phyloP scores from a whole-genome alignment of 2,113 vertebrate genomes.

The Pavo muticus region DNA sequence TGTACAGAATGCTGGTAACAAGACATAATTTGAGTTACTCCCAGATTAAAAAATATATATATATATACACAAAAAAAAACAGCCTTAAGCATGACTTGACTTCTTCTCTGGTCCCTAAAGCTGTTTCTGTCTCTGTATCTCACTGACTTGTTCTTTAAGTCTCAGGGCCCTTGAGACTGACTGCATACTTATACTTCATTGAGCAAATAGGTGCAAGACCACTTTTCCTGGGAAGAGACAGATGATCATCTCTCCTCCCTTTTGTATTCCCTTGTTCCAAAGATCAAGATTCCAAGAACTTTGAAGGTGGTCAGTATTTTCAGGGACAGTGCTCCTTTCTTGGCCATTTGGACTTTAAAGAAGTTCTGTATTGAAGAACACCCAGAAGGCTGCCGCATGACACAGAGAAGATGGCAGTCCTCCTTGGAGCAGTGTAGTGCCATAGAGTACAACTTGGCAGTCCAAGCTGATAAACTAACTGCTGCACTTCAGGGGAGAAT shows the following conservation, averaged over 20 bases:
- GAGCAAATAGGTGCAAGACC: neutral
- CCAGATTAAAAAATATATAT: neutral
- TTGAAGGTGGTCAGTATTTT: neutral
- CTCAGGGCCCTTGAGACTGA: neutral
- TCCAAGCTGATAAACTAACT: no score
- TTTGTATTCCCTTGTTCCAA: neutral
- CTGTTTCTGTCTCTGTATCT: neutral
- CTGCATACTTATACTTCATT: neutral
- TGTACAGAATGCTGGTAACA: neutral
- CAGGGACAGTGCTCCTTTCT: neutral
- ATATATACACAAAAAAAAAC: no score
- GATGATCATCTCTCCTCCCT: neutral
- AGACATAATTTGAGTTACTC: neutral
- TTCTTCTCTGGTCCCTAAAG: no score
- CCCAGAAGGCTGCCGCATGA: neutral
- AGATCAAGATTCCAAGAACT: neutral
- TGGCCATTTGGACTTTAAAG: neutral
- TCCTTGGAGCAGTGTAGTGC: neutral
- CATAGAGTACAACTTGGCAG: neutral
- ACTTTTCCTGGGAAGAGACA: neutral
- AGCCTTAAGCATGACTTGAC: neutral
- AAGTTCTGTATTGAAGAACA: neutral
- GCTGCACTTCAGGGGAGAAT: neutral
- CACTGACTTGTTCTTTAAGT: neutral
- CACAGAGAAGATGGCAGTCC: neutral